phyloP scores from a whole-genome alignment of 2,888 invertebrate species.

The Nematopogon swammerdamellus region DNA sequence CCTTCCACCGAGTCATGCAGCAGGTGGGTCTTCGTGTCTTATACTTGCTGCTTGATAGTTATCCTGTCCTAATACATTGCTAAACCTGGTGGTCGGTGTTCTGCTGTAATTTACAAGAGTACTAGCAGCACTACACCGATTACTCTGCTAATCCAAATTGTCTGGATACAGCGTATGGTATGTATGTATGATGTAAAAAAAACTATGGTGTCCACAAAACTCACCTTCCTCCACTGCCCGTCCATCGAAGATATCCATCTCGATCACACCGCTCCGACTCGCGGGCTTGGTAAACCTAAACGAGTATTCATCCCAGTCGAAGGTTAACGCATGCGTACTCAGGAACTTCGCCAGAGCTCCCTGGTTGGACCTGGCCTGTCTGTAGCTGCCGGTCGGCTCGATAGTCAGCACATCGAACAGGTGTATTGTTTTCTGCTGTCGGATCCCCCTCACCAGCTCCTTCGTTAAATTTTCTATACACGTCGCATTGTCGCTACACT shows the following conservation, averaged over 20 bases:
- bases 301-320: constrained; percentile 53
- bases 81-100: no score
- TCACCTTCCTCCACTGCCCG: constrained; percentile 42
- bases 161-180: no score
- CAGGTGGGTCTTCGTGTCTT: no score
- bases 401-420: constrained; percentile 54
- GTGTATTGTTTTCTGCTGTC: constrained; percentile 49
- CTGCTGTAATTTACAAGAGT: no score
- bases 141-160: no score
- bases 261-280: constrained; percentile 41
- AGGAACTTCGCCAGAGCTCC: constrained; percentile 39
- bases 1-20: no score
- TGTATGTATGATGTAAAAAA: no score
- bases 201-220: no score
- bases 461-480: constrained; percentile 52
- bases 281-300: constrained; percentile 47
- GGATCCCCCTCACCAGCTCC: constrained; percentile 47
- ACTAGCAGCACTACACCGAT: no score
- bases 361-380: constrained; percentile 32
- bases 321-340: constrained; percentile 48
- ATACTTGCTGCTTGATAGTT: no score
- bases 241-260: constrained; percentile 43
- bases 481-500: constrained; percentile 61
- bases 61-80: no score
- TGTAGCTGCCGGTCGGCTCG: constrained; percentile 39